A percentile compares a stretch with the other conserved stretches of the same genome.
These are phyloP conservation scores for Standfussiana lucernea DNA, from an alignment of 2,888 invertebrate species.

Conservation along the genomic window DNA sequence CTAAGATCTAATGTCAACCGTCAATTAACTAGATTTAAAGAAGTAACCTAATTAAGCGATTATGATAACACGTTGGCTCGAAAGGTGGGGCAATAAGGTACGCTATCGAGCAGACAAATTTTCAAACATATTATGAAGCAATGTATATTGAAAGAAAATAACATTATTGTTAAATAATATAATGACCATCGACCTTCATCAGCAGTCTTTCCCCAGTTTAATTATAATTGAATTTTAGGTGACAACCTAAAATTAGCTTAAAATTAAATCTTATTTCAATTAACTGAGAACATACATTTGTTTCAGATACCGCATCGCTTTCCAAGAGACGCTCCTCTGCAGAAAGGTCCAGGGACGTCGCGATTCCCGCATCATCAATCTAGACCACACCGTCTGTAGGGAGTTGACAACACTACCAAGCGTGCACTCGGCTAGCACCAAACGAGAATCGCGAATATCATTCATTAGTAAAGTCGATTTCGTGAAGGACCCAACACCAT, in stretches of 20 bases:
- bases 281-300: conserved; percentile 16
- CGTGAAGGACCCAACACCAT: conserved; percentile 81
- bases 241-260: neutral
- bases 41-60: neutral
- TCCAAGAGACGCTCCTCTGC: conserved; percentile 93
- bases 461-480: conserved; percentile 82
- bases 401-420: conserved; percentile 84
- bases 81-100: neutral
- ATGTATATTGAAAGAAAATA: neutral
- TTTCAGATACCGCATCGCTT: conserved; percentile 94
- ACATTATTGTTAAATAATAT: neutral
- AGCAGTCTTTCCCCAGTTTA: neutral
- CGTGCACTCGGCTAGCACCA: conserved; percentile 74
- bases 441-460: conserved; percentile 78
- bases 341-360: conserved; percentile 80
- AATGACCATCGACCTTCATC: neutral
- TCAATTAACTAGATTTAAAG: neutral
- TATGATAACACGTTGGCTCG: neutral
- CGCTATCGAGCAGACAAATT: no score
- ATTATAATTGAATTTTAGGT: no score
- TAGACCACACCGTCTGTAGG: conserved; percentile 88
- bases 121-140: neutral
- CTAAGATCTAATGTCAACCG: neutral
- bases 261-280: neutral
- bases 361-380: conserved; percentile 85